Base-by-base conservation (phyloP, 2,888 invertebrate species). In the Mystacides longicornis region DNA sequence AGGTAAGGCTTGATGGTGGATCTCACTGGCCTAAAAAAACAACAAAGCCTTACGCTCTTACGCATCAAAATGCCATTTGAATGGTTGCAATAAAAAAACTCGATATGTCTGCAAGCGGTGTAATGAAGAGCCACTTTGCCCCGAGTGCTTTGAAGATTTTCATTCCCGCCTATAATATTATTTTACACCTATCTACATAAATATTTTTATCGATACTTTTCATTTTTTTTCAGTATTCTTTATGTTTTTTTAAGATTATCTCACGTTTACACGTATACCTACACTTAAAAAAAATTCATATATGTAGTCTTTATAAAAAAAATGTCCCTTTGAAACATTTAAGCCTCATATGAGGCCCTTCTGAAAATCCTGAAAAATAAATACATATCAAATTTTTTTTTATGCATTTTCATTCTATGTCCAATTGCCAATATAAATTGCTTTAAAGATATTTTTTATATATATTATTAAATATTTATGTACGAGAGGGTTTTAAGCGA, bases 41-140 rank as follows among this genome's bases (percentile, higher is more conserved):
- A 31, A 50, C 22, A n/a, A 42, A 48, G 19, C 22, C 20, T 23
- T 31, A 43, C 42, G 21, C 42, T 14, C n/a, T n/a, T n/a, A n/a
- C 42, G 21, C 42, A 9, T 33, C 68, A 64, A 69, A 69, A 60
- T 68, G 69, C 51, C 60, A 62, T 1, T 66, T 67, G 45, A 64
- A 65, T 3, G 16, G n/a, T n/a, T n/a, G n/a, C n/a, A n/a, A n/a
- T n/a, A n/a, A n/a, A n/a, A n/a, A n/a, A n/a, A n/a, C n/a, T 43
- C n/a, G 43, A 4, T 43, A 43, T n/a, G 43, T 43, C n/a, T 43
- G 43, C 43, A 43, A 43, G 43, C 5, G 43, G n/a, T 43, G 43
- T n/a, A 43, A 43, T 43, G 43, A 43, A 4, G 43, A 43, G n/a
- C 43, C 43, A 43, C 43, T 43, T 7, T 43, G 43, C 43, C 43